These are phyloP conservation scores for Resseliella maxima DNA, from an alignment of 2,888 invertebrate genomes.

Conservation along the genomic window DNA sequence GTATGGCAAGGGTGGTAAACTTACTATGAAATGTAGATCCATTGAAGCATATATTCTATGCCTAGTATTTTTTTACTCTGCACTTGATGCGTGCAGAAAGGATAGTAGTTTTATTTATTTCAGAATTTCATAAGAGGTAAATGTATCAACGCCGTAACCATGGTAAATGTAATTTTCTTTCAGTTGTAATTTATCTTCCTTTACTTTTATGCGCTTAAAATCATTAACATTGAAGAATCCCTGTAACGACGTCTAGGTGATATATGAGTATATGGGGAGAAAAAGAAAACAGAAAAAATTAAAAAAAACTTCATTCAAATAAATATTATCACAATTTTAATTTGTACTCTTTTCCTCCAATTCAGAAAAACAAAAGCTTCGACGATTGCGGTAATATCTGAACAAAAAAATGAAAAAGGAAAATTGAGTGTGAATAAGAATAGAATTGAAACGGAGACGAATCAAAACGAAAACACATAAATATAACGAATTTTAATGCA, in stretches of 20 bases:
- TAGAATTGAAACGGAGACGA: not conserved
- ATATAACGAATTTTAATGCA: slow-evolving; percentile 38
- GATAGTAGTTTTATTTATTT: slow-evolving; percentile 17
- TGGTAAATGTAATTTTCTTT: slow-evolving; percentile 46
- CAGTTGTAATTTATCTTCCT: slow-evolving; percentile 32
- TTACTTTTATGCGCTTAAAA: slow-evolving; percentile 14
- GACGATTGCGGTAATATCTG: slow-evolving; percentile 7
- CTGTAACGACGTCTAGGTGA: slow-evolving; percentile 5
- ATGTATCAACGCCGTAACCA: slow-evolving; percentile 7
- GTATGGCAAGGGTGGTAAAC: not conserved
- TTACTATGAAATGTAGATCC: not conserved
- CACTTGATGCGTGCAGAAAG: slow-evolving; percentile 1
- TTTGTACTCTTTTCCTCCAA: not conserved
- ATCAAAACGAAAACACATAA: slow-evolving; percentile 2
- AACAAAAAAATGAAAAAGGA: not conserved
- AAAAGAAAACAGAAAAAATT: not conserved
- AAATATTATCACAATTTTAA: slow-evolving; percentile 48
- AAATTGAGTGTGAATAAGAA: not conserved
- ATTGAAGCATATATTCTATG: not conserved
- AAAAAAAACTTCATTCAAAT: not conserved
- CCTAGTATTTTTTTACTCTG: not conserved
- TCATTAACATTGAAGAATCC: slow-evolving; percentile 38
- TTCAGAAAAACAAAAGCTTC: slow-evolving; percentile 1
- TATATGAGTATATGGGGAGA: not conserved
- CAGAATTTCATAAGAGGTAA: not conserved